Evolutionary conservation across 2,113 vertebrate genomes (phyloP).

Genomic region (Hippocampus abdominalis): DNA sequence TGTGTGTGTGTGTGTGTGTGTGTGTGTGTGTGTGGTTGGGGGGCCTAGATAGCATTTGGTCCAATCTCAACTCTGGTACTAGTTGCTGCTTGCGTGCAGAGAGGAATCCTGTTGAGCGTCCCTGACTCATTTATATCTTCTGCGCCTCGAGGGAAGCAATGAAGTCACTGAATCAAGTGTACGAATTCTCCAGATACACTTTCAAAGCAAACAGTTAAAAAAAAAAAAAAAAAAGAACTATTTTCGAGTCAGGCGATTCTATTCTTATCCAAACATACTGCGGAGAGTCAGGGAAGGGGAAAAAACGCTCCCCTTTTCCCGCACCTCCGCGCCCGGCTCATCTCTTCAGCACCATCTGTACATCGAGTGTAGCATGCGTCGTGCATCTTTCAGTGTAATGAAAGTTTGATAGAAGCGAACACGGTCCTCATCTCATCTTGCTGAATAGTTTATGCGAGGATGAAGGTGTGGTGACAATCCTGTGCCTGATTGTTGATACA

Average conservation of each 20-base stretch:
- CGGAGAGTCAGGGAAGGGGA: conserved; percentile 6
- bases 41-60: conserved; percentile 39
- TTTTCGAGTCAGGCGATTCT: conserved; percentile 50
- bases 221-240: conserved; percentile 35
- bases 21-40: no score
- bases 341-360: conserved; percentile 34
- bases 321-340: neutral
- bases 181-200: conserved; percentile 65
- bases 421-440: conserved; percentile 34
- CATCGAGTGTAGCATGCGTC: conserved; percentile 16
- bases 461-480: conserved; percentile 17
- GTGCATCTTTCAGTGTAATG: conserved; percentile 32
- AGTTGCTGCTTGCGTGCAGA: conserved; percentile 67
- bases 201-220: conserved; percentile 68
- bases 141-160: conserved; percentile 55
- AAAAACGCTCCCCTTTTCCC: conserved; percentile 4
- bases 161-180: conserved; percentile 72
- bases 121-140: conserved; percentile 58
- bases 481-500: conserved; percentile 34
- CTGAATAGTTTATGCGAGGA: conserved; percentile 48
- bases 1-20: neutral
- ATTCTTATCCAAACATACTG: conserved; percentile 61
- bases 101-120: conserved; percentile 58
- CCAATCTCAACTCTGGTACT: conserved; percentile 32
- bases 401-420: conserved; percentile 36